Percentiles rank a stretch among this genome's conserved stretches.
Evolutionary conservation across 2,888 invertebrate species (phyloP).

Genomic region (Peribatodes rhomboidaria): DNA sequence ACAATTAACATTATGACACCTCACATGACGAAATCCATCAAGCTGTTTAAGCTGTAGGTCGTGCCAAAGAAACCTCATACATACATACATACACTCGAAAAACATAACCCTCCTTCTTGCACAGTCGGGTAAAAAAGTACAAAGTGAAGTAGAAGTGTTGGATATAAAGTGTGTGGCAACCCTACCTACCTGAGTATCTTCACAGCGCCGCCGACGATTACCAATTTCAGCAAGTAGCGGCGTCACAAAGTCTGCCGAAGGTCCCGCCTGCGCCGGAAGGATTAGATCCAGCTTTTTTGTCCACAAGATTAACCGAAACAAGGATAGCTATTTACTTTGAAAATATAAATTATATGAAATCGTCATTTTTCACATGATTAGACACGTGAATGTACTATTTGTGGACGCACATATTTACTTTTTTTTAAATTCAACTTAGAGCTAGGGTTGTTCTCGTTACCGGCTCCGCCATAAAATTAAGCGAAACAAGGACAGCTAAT

Average conservation of each 20-base stretch:
- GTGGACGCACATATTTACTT: background rate
- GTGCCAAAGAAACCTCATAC: no score
- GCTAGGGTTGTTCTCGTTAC: no score
- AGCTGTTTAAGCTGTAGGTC: no score
- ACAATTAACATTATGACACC: no score
- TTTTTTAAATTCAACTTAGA: no score
- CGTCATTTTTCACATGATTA: background rate
- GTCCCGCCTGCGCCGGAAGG: constrained; percentile 75
- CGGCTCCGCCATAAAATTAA: constrained; percentile 66
- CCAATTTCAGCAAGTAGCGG: constrained; percentile 70
- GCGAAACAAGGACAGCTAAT: constrained; percentile 63
- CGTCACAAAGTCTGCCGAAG: constrained; percentile 84
- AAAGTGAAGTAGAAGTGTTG: background rate
- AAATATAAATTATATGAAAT: constrained; percentile 44
- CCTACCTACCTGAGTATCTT: constrained; percentile 70
- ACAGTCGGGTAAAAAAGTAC: background rate
- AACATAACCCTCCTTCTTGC: no score
- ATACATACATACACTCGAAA: no score
- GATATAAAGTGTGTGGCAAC: constrained; percentile 51
- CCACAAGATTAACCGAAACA: constrained; percentile 66
- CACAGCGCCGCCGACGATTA: constrained; percentile 68
- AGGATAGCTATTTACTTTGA: constrained; percentile 65
- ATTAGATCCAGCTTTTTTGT: constrained; percentile 77
- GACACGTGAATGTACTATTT: background rate
- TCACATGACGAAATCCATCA: no score